These are phyloP conservation scores for Pyrgilauda ruficollis DNA, from an alignment of 2,113 vertebrate genomes.

Conservation along the genomic window DNA sequence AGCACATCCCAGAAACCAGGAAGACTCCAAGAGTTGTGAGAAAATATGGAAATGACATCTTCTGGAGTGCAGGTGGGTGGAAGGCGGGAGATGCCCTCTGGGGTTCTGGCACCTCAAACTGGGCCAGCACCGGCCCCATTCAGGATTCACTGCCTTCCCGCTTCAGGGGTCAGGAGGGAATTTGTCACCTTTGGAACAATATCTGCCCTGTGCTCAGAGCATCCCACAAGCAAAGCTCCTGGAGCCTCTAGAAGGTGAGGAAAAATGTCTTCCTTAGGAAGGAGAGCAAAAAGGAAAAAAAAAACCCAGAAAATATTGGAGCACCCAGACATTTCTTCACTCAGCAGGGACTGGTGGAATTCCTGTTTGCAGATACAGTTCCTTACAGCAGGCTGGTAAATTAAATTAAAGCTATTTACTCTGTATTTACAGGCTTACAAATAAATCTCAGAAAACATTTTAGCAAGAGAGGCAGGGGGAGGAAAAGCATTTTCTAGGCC, in stretches of 20 bases:
- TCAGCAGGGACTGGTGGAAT: not conserved
- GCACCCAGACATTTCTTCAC: not conserved
- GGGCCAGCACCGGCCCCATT: accelerated
- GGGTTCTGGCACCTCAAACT: not conserved
- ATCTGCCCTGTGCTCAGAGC: accelerated
- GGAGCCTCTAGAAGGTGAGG: not conserved
- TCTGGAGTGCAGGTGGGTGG: not conserved
- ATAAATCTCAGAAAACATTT: constrained; percentile 64
- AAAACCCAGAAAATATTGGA: not conserved
- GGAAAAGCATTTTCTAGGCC: constrained; percentile 55
- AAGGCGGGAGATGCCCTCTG: not conserved
- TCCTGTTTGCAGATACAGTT: constrained; percentile 2
- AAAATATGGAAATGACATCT: not conserved
- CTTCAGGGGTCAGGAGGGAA: accelerated
- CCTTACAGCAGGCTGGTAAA: constrained; percentile 57
- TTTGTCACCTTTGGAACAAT: accelerated
- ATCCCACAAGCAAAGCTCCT: not conserved
- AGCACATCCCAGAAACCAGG: not conserved
- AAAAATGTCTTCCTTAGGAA: not conserved
- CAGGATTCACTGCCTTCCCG: not conserved
- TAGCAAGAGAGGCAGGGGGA: constrained; percentile 28
- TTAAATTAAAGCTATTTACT: constrained; percentile 70
- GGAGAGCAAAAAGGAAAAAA: accelerated
- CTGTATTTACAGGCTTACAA: constrained; percentile 61
- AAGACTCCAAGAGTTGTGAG: not conserved